Evolutionary conservation across 2,888 invertebrate species (phyloP).

Genomic region (Nasonia oneida): DNA sequence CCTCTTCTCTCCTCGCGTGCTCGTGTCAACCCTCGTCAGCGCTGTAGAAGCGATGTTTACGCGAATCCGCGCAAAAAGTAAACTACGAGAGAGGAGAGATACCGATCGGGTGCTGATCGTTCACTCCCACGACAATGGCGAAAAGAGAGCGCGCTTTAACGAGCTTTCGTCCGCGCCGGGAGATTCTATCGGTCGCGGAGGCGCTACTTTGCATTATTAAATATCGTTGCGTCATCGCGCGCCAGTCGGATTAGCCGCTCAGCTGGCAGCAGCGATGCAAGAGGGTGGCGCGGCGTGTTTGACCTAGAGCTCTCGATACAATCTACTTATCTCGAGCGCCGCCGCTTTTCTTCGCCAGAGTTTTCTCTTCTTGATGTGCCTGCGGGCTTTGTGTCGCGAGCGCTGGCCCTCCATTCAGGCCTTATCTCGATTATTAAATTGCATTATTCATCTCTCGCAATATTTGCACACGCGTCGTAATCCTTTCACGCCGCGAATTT

Average conservation of each 20-base stretch:
- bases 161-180: slow-evolving; percentile 24
- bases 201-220: slow-evolving; percentile 58
- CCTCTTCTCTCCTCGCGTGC: neutral
- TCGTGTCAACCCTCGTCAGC: slow-evolving; percentile 38
- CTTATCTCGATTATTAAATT: neutral
- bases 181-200: slow-evolving; percentile 43
- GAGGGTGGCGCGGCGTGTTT: slow-evolving; percentile 9
- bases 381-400: neutral
- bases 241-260: slow-evolving; percentile 29
- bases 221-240: slow-evolving; percentile 55
- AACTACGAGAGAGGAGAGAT: slow-evolving; percentile 50
- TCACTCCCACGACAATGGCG: slow-evolving; percentile 51
- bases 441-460: neutral
- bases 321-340: slow-evolving; percentile 43
- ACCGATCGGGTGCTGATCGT: slow-evolving; percentile 49
- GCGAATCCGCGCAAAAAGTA: slow-evolving; percentile 54
- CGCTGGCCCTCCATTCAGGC: neutral
- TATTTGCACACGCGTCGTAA: neutral
- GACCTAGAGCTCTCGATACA: slow-evolving; percentile 37
- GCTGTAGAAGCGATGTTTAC: slow-evolving; percentile 47
- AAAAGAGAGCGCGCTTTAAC: slow-evolving; percentile 50
- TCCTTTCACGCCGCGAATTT: slow-evolving; percentile 12
- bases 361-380: neutral
- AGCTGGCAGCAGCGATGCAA: neutral
- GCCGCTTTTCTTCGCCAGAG: slow-evolving; percentile 8